Evolutionary conservation across 2,888 invertebrate species (phyloP).

Genomic region (Sceliomorpha sp.): DNA sequence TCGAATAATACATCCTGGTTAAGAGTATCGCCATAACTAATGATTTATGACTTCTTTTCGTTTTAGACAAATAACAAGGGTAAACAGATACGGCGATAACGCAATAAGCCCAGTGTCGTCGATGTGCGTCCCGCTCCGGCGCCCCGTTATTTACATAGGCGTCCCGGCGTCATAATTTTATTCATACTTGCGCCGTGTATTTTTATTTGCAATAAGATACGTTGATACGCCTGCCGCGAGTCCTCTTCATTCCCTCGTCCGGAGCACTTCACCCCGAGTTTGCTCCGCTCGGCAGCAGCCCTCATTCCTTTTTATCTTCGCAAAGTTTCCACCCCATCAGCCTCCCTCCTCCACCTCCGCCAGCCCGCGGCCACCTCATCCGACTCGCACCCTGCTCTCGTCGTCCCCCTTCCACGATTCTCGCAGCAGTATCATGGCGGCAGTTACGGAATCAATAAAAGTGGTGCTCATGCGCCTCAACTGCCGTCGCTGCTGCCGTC

Average conservation of each 20-base stretch:
- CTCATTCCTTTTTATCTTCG: slow-evolving; percentile 80
- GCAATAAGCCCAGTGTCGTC: slow-evolving; percentile 43
- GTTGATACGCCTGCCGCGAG: slow-evolving; percentile 72
- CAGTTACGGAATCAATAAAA: slow-evolving; percentile 81
- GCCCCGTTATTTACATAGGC: slow-evolving; percentile 61
- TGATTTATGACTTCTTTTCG: neutral
- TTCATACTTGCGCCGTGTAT: slow-evolving; percentile 76
- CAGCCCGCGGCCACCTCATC: slow-evolving; percentile 53
- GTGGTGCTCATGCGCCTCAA: slow-evolving; percentile 81
- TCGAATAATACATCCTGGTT: too few relatives aligned
- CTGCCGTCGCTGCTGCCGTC: slow-evolving; percentile 68
- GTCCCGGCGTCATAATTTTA: slow-evolving; percentile 75
- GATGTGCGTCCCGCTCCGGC: slow-evolving; percentile 48
- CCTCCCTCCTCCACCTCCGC: slow-evolving; percentile 70
- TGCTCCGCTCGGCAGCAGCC: slow-evolving; percentile 70
- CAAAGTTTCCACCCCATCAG: slow-evolving; percentile 81
- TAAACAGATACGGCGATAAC: slow-evolving; percentile 38
- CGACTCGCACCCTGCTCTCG: slow-evolving; percentile 60
- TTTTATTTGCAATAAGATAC: slow-evolving; percentile 78
- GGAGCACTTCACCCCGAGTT: slow-evolving; percentile 55
- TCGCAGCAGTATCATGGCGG: slow-evolving; percentile 79
- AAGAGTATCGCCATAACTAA: too few relatives aligned
- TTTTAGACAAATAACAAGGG: slow-evolving; percentile 22
- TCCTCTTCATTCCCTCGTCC: slow-evolving; percentile 59
- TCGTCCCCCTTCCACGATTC: slow-evolving; percentile 62